phyloP scores from a whole-genome alignment of 2,888 invertebrate genomes.

The Lobophora halterata region DNA sequence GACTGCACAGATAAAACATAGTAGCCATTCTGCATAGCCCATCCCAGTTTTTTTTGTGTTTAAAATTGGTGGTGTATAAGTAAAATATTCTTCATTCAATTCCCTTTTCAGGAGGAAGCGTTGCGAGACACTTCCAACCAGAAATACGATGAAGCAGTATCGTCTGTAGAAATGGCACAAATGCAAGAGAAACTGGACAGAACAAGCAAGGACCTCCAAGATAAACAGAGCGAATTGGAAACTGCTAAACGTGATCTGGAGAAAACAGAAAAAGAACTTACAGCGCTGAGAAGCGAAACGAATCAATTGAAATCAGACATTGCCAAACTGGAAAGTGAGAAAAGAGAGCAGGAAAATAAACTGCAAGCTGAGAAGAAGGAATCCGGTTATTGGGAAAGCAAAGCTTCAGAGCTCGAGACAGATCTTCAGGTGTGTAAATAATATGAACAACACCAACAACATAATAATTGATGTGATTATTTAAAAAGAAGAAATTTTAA shows the following conservation, averaged over 20 bases:
- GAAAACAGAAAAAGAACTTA: conserved; percentile 72
- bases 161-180: conserved; percentile 73
- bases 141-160: conserved; percentile 71
- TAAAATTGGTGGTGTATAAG: too few relatives aligned
- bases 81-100: conserved; percentile 5
- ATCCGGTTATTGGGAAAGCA: conserved; percentile 83
- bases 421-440: conserved; percentile 73
- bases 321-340: conserved; percentile 70
- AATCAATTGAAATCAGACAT: conserved; percentile 66
- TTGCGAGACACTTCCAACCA: conserved; percentile 68
- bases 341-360: conserved; percentile 83
- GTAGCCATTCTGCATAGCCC: too few relatives aligned
- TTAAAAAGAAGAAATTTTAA: neutral
- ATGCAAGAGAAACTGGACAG: conserved; percentile 70
- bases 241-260: conserved; percentile 54
- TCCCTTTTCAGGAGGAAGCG: conserved; percentile 60
- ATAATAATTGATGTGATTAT: neutral
- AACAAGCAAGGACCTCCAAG: conserved; percentile 53
- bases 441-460: neutral
- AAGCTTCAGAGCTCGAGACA: conserved; percentile 81
- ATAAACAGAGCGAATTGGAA: conserved; percentile 60
- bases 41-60: too few relatives aligned
- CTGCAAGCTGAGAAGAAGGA: conserved; percentile 82
- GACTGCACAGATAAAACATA: too few relatives aligned
- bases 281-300: conserved; percentile 63